Evolutionary conservation across 2,888 invertebrate species (phyloP), one percentile per base, ranked within the genome.

Genomic region (Odontothrips loti): DNA sequence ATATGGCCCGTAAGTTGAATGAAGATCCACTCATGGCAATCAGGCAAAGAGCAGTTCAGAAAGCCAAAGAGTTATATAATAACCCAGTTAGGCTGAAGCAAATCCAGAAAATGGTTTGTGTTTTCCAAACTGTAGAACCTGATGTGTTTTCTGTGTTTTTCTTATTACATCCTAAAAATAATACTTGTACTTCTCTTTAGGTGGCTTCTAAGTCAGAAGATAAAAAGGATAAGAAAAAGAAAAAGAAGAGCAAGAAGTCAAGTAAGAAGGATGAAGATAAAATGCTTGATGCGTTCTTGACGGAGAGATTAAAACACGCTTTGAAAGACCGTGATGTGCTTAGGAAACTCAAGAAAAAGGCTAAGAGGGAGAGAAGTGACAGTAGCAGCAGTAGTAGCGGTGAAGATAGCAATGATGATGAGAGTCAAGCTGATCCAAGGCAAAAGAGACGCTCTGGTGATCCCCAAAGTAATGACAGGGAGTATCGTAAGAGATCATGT

Each of bases 11-110:
- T 29, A 98, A 98, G 88, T 90, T 97, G 83, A 92, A 97, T 86
- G 98, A 98, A 87, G 98, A 98, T 89, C 98, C 98, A 0, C 87
- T 98, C 68, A 92, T 96, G 86, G 90, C 94, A 4, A 97, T 98
- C 11, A 95, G 94, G 85, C 95, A 96, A 86, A 91, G 94, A 81
- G 97, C 98, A 88, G 92, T 96, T 86, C 97, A 98, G 86, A 94
- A 95, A 0, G 89, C 95, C 75, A 92, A 93, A 82, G 93, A 95
- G 82, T 89, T 98, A 58, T 87, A 98, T 6, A 95, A 96, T 85
- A 98, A 98, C 89, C 98, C 98, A 0, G 91, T 98, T 0, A 96
- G 96, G 87, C 89, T 98, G 84, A 96, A 96, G 84, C 93, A 94
- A 85, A 89, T 98, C 0, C 92, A 96, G 84, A 92, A 95, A 86